Base-by-base conservation (phyloP, 2,797 vertebrate species). In the Sebastes hubbsi region DNA sequence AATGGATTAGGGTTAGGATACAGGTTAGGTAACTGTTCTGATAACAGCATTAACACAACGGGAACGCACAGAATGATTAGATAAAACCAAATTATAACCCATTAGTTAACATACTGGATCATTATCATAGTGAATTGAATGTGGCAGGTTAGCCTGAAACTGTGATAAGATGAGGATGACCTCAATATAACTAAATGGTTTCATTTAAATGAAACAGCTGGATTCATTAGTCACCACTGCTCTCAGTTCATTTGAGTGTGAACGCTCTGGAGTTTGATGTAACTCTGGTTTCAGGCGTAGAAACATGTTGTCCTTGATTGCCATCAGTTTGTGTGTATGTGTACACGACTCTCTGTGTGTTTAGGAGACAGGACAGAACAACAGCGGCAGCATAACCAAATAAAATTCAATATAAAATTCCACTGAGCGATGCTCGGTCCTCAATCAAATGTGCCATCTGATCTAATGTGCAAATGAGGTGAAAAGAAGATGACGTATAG, bases 371-470 rank as follows among this genome's bases (percentile, higher is more conserved):
- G 55, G 36, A 60, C 36, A 6, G 69, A 73, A 24, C 38, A 52
- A 25, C 62, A 30, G 60, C 59, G 2, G 22, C 34, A 59, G 38
- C 11, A 42, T 29, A 81, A 76, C 49, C 20, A 16, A 78, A 67
- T 36, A 1, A 34, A 72, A 87, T 61, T 52, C 61, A 80, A 84
- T 77, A 62, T 27, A 52, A 80, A 85, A 81, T 91, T 87, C 80
- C 79, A 74, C 70, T 24, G 63, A 54, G 72, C 1, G 1, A 27
- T 36, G 56, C n/a, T 55, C 13, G 8, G 30, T 29, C 29, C 30
- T 38, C 18, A 54, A 25, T 79, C 60, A 38, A 67, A 64, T 59
- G 65, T 29, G 22, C 38, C 54, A 22, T 65, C 18, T 69, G 36
- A 60, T 49, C 27, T 54, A 32, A 8, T 46, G 27, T 54, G 32